A percentile compares a stretch with the other conserved stretches of the same genome.
Evolutionary conservation across 2,888 invertebrate species (phyloP).

Genomic region (Myopa tessellatipennis): DNA sequence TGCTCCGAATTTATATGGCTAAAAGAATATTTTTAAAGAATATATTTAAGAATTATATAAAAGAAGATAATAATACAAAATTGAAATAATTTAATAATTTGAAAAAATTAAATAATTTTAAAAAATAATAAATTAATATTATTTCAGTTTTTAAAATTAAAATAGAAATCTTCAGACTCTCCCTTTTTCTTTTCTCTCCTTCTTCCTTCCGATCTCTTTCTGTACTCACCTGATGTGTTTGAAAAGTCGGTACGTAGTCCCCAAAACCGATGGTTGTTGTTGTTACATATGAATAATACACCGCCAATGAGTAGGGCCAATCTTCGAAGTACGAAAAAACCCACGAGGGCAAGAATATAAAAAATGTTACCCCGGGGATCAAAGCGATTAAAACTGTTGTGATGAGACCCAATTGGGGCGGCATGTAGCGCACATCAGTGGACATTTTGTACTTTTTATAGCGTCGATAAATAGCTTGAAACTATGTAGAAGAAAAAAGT

Average conservation of each 20-base stretch:
- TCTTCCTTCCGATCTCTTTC: too few species aligned
- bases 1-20: conserved; percentile 70
- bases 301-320: conserved; percentile 85
- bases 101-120: background rate
- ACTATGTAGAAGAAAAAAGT: conserved; percentile 69
- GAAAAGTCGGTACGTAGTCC: conserved; percentile 83
- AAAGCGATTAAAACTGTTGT: conserved; percentile 85
- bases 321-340: conserved; percentile 86
- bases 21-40: conserved; percentile 25
- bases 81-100: background rate
- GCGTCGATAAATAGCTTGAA: conserved; percentile 81
- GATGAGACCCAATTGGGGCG: conserved; percentile 78
- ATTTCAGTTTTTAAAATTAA: too few species aligned
- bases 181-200: too few species aligned
- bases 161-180: too few species aligned
- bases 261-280: conserved; percentile 92
- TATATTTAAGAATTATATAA: background rate
- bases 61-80: background rate
- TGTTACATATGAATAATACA: conserved; percentile 90
- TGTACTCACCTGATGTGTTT: conserved; percentile 61
- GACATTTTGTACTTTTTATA: conserved; percentile 79
- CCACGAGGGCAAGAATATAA: conserved; percentile 87
- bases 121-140: background rate
- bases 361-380: conserved; percentile 89
- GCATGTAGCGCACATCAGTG: conserved; percentile 74